Conservation (phyloP, 1,140 invertebrate species). For the Portunus trituberculatus region DNA sequence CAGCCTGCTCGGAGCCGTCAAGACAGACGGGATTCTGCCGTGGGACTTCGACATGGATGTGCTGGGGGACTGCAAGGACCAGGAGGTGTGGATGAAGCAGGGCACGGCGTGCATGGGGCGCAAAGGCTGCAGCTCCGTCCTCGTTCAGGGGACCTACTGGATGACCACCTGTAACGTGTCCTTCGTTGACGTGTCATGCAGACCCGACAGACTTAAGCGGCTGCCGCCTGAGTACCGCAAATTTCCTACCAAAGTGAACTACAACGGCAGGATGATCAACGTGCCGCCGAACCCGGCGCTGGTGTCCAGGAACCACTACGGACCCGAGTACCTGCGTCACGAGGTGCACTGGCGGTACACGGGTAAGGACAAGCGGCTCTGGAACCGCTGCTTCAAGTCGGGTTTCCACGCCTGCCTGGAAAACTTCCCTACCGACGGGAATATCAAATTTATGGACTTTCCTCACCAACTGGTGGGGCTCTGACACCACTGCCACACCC, state of each 20-base stretch:
- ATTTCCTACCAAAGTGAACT: conserved; percentile 78
- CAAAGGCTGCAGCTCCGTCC: conserved; percentile 46
- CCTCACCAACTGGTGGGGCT: neutral
- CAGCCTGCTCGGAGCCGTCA: conserved; percentile 79
- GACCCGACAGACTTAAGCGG: conserved; percentile 9
- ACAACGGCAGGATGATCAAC: conserved; percentile 78
- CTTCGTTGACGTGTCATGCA: conserved; percentile 36
- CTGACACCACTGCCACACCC: neutral
- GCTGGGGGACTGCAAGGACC: conserved; percentile 68
- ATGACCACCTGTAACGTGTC: conserved; percentile 52
- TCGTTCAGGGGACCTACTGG: conserved; percentile 65
- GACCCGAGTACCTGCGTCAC: conserved; percentile 78
- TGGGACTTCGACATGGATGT: conserved; percentile 80
- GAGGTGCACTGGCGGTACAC: conserved; percentile 67
- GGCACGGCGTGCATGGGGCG: conserved; percentile 30
- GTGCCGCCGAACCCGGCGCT: conserved; percentile 79
- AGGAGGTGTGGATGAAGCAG: conserved; percentile 64
- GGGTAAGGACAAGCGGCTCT: conserved; percentile 62
- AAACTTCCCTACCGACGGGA: conserved; percentile 79
- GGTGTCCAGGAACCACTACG: conserved; percentile 79
- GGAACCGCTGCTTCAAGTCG: conserved; percentile 76
- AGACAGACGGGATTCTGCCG: conserved; percentile 78
- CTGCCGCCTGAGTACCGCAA: conserved; percentile 70
- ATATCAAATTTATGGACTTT: conserved; percentile 40
- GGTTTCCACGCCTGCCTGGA: conserved; percentile 79